Evolutionary conservation across 2,113 vertebrate genomes (phyloP), one percentile per base, ranked within the genome.

Genomic region (Microcebus jonahi): DNA sequence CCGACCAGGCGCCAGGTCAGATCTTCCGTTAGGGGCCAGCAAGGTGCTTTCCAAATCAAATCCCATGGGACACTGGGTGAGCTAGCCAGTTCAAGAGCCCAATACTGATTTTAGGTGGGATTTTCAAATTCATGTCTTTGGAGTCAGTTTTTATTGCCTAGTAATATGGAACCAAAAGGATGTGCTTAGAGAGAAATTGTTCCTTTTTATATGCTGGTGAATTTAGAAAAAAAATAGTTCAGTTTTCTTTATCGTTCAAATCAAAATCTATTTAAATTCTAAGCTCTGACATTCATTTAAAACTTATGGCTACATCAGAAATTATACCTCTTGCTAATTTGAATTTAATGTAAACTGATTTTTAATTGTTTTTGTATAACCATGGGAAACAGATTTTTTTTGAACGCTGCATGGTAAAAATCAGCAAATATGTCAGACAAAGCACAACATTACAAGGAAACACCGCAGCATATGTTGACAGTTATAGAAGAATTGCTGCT

Each of bases 351-450:
- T 87, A 89, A 84, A 93, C 48, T 87, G 48, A 97, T 95, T 97
- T 97, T 98, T 96, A 98, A 77, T 97, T 96, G 50, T 95, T 98
- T 98, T 95, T 93, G 21, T 87, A 82, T 97, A 59, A 85, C 93
- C 93, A 31, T 68, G 83, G 73, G 85, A 93, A 97, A 91, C 83
- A 95, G 84, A 70, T 95, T 96, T 96, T 95, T 97, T 96, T 95
- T 83, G 34, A 90, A 80, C 3, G n/a, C n/a, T 87, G 92, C 85
- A 57, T 87, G 77, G 77, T 84, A 90, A 97, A 97, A 97, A 96
- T 93, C 86, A 97, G 94, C 95, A 97, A 97, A 95, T 57, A 83
- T n/a, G 77, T 93, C 17, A 21, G 95, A 94, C 59, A 73, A 96
- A 98, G 86, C 59, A 83, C 68, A 96, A 3, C 18, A 67, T 94